These are phyloP conservation scores for Anarsia innoxiella DNA, from an alignment of 2,888 invertebrate species.

Conservation along the genomic window DNA sequence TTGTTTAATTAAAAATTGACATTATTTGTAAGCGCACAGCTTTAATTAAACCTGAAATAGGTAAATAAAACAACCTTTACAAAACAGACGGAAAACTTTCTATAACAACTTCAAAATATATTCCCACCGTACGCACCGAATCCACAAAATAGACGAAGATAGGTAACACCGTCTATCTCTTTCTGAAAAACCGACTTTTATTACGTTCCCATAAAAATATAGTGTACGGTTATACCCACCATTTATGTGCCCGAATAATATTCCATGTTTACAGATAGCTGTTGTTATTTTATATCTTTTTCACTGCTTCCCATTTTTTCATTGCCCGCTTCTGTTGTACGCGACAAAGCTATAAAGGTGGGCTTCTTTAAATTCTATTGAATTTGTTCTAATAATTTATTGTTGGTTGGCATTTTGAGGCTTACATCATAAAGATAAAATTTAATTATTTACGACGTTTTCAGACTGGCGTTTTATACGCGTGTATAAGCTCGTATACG, in stretches of 20 bases:
- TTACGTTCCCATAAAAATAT: slow-evolving; percentile 48
- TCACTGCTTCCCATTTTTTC: slow-evolving; percentile 15
- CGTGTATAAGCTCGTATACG: too few relatives aligned
- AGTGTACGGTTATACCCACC: slow-evolving; percentile 43
- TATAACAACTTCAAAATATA: too few relatives aligned
- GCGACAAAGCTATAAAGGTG: too few relatives aligned
- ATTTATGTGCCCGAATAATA: slow-evolving; percentile 50
- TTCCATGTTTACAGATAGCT: slow-evolving; percentile 54
- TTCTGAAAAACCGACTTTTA: slow-evolving; percentile 21
- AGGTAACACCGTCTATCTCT: not conserved
- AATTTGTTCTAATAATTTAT: too few relatives aligned
- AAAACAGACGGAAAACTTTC: too few relatives aligned
- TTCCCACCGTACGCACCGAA: too few relatives aligned
- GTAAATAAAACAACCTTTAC: not conserved
- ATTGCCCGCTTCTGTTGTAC: slow-evolving; percentile 30
- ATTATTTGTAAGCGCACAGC: not conserved
- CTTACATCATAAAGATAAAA: too few relatives aligned
- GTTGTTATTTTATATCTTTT: slow-evolving; percentile 40
- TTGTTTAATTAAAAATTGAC: too few relatives aligned
- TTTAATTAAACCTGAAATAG: not conserved
- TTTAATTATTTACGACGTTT: too few relatives aligned
- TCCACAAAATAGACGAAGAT: slow-evolving; percentile 1
- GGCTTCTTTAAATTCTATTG: too few relatives aligned
- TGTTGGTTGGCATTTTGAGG: too few relatives aligned
- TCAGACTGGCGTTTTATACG: too few relatives aligned